A percentile compares a stretch with the other conserved stretches of the same genome.
These are phyloP conservation scores for Riparia riparia DNA, from an alignment of 2,113 vertebrate genomes.

Conservation along the genomic window DNA sequence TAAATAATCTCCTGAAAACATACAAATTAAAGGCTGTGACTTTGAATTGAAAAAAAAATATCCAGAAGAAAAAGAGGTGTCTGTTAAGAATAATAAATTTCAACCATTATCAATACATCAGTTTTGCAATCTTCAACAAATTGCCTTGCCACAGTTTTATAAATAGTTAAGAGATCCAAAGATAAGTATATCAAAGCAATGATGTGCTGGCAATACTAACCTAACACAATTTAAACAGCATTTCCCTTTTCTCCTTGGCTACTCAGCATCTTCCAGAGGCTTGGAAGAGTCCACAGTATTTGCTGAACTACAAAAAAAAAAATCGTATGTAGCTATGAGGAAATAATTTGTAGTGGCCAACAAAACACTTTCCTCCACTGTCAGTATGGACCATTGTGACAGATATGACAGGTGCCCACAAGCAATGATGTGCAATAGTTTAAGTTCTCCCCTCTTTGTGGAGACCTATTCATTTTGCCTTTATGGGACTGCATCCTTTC, in stretches of 20 bases:
- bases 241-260: neutral
- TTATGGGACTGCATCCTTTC: neutral
- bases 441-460: neutral
- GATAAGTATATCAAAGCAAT: neutral
- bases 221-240: neutral
- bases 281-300: neutral
- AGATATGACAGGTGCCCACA: neutral
- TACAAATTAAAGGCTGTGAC: neutral
- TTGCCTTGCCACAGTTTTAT: neutral
- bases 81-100: neutral
- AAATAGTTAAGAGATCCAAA: neutral
- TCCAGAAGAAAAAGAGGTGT: neutral
- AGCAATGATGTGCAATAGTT: neutral
- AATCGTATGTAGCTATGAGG: neutral
- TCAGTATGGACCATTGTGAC: neutral
- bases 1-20: neutral
- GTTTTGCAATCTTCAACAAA: neutral
- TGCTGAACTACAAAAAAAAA: neutral
- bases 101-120: neutral
- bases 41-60: neutral
- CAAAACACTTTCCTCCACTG: neutral
- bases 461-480: neutral
- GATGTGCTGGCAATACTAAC: neutral
- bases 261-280: neutral
- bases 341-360: neutral